Percentiles rank a stretch among this genome's conserved stretches.
These are phyloP conservation scores for Corythoichthys haematopterus DNA, from an alignment of 2,113 vertebrate genomes.

Conservation along the genomic window DNA sequence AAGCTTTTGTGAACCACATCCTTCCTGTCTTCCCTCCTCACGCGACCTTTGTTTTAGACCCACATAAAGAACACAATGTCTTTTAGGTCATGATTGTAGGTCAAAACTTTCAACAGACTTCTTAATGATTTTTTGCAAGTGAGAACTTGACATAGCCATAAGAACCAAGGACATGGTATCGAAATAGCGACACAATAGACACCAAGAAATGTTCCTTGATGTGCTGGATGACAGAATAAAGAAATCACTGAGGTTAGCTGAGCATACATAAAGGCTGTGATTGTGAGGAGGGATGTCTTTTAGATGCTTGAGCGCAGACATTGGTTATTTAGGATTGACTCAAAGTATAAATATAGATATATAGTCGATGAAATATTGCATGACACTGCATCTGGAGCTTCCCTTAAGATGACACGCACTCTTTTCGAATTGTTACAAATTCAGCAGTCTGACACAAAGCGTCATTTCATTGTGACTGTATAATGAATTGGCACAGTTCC, in stretches of 20 bases:
- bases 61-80: conserved; percentile 12
- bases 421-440: not conserved
- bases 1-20: conserved; percentile 51
- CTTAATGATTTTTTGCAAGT: not conserved
- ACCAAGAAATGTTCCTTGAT: conserved; percentile 7
- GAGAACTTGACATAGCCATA: not conserved
- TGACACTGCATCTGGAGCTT: conserved; percentile 32
- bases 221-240: conserved; percentile 3
- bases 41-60: conserved; percentile 23
- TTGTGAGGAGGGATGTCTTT: conserved; percentile 10
- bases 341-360: conserved; percentile 44
- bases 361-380: conserved; percentile 21
- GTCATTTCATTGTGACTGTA: not conserved
- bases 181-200: conserved; percentile 1
- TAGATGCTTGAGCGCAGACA: conserved; percentile 8
- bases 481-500: conserved; percentile 1
- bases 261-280: not conserved
- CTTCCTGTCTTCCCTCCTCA: conserved; percentile 44
- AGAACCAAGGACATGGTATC: not conserved
- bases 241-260: conserved; percentile 9
- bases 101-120: conserved; percentile 3
- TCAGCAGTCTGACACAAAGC: not conserved
- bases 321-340: conserved; percentile 31
- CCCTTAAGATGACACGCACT: conserved; percentile 8
- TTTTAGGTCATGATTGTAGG: conserved; percentile 7